Evolutionary conservation across 2,113 vertebrate genomes (phyloP).

Genomic region (Pycnonotus jocosus): DNA sequence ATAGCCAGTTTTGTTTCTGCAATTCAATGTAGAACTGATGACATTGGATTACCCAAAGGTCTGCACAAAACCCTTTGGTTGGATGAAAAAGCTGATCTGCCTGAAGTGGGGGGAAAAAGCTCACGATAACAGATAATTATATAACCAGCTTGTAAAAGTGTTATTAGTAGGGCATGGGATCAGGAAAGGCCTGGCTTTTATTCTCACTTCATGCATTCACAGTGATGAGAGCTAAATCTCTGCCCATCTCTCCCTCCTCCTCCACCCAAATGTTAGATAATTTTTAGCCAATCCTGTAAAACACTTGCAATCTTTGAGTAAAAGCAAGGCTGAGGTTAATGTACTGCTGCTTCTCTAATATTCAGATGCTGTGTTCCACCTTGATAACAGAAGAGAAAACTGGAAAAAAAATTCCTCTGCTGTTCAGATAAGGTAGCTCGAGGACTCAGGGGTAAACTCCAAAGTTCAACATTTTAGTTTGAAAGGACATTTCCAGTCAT

Average conservation of each 20-base stretch:
- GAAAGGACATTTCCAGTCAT: constrained; percentile 10
- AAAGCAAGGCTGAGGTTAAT: constrained; percentile 17
- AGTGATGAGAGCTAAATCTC: constrained; percentile 27
- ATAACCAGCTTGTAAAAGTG: constrained; percentile 50
- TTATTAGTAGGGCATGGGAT: constrained; percentile 14
- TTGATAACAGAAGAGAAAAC: constrained; percentile 1
- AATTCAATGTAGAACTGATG: not conserved
- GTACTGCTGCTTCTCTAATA: not conserved
- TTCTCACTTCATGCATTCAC: constrained; percentile 31
- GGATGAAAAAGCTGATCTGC: constrained; percentile 1
- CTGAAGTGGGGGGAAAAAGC: not conserved
- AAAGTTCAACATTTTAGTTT: constrained; percentile 44
- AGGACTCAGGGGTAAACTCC: constrained; percentile 36
- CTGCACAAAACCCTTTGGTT: not conserved
- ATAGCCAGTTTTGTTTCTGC: not conserved
- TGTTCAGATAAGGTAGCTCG: not conserved
- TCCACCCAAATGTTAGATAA: not conserved
- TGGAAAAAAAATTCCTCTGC: not conserved
- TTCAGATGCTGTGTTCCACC: not conserved
- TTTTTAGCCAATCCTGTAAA: constrained; percentile 23
- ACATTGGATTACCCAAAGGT: constrained; percentile 7
- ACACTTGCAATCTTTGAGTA: not conserved
- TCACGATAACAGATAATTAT: constrained; percentile 26
- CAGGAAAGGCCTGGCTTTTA: constrained; percentile 20
- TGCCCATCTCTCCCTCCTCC: not conserved